Conservation (phyloP, 2,888 invertebrate species). For the Taphrorychus bicolor region DNA sequence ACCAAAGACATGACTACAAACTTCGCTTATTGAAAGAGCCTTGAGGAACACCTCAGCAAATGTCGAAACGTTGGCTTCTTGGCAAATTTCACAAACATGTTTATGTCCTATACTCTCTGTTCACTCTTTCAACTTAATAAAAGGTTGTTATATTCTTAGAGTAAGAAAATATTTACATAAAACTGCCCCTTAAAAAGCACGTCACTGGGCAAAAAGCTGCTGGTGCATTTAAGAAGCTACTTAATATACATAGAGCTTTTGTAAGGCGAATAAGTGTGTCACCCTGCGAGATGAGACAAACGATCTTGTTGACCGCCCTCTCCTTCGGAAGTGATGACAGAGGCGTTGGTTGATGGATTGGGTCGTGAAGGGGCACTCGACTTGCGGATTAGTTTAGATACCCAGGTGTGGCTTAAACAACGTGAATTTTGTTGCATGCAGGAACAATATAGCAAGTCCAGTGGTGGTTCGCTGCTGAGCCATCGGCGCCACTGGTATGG, state of each 20-base stretch:
- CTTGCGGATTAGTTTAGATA: conserved; percentile 49
- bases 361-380: conserved; percentile 51
- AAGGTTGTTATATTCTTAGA: no score
- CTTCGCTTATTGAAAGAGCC: no score
- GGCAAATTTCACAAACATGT: no score
- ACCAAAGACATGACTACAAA: no score
- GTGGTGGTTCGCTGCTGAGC: no score
- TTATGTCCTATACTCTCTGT: no score
- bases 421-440: not conserved
- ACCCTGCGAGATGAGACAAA: conserved; percentile 23
- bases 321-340: conserved; percentile 30
- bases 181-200: no score
- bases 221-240: conserved; percentile 21
- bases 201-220: conserved; percentile 2
- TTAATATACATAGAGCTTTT: conserved; percentile 25
- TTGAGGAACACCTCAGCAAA: no score
- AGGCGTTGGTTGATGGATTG: conserved; percentile 28
- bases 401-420: conserved; percentile 49
- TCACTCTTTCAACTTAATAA: no score
- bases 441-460: no score
- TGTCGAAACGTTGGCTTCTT: no score
- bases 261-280: conserved; percentile 27
- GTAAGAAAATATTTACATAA: no score
- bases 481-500: not conserved
- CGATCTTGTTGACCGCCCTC: conserved; percentile 27